Base-by-base conservation (phyloP, 2,888 invertebrate genomes). In the Epistrophe eligans region DNA sequence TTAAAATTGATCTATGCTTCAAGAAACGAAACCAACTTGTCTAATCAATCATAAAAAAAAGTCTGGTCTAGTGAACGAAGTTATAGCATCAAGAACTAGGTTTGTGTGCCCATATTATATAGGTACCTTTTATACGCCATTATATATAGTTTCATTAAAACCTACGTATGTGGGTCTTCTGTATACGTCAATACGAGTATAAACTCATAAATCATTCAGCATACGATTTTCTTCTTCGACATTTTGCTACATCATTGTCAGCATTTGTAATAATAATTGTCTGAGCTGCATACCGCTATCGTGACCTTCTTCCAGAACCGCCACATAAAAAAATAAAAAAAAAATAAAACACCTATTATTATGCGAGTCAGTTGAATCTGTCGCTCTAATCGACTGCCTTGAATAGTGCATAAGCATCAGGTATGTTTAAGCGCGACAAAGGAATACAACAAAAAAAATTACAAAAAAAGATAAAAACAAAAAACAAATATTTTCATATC, bases 341-440 rank as follows among this genome's bases (percentile, higher is more conserved):
- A 77, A 64, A 50, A 38, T 24, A 17, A 50, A 72, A 72, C 80
- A 64, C 70, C 62, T 77, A 74, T 82, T 85, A 82, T 70, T 85
- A 82, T 85, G 85, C 85, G 40, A 79, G 32, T 57, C 73, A 55
- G 73, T 66, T 48, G 81, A 24, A 85, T 85, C 77, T 74, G 77
- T 81, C 77, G 67, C 48, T 60, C 45, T 72, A 72, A 84, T 84
- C 72, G 72, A 84, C 66, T 77, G 73, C 52, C 72, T 73, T 82
- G 43, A 70, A 62, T 58, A 73, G 55, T 55, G 60, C 64, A 84
- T 24, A 24, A 38, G 60, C 35, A 35, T 40, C 10, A 17, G 4
- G 11, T 50, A 67, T 17, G n/a, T 50, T 15, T 66, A 35, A 35
- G 55, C 50, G 35, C 79, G 71, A 79, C 74, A 80, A 66, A 77